These are phyloP conservation scores for Neotragus moschatus DNA, from an alignment of 2,113 vertebrate species.

Conservation along the genomic window DNA sequence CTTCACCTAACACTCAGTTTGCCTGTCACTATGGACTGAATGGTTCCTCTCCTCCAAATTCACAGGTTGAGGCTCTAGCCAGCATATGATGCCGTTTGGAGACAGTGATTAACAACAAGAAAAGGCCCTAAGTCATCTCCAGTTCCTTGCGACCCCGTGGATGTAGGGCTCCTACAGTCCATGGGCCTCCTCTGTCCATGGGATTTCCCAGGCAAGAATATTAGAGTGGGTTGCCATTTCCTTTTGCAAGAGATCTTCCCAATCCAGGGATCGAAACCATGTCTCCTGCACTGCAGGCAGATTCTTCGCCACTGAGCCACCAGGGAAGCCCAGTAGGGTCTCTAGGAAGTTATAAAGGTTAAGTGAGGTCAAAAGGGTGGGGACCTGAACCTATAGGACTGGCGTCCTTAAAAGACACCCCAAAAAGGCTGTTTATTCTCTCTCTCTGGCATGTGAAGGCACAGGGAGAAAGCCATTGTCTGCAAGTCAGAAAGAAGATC, in stretches of 20 bases:
- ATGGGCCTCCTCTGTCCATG: neutral
- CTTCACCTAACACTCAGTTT: neutral
- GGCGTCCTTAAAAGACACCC: neutral
- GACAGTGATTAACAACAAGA: neutral
- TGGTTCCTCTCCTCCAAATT: neutral
- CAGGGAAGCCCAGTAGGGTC: neutral
- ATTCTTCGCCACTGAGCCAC: neutral
- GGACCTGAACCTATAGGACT: neutral
- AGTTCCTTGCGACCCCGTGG: rapidly evolving
- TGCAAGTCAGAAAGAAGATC: neutral
- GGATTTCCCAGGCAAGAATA: neutral
- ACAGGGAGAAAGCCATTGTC: neutral
- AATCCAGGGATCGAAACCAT: neutral
- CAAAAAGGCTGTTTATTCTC: neutral
- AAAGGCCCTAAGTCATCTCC: neutral
- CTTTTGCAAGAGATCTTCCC: neutral
- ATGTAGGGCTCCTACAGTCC: neutral
- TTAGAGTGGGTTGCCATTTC: neutral
- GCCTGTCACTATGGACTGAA: neutral
- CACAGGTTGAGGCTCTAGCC: neutral
- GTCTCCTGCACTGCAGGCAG: neutral
- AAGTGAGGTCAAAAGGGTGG: neutral
- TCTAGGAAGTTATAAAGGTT: neutral
- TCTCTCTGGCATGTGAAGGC: neutral
- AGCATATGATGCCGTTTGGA: neutral